Evolutionary conservation across 1,140 invertebrate genomes (phyloP).

Genomic region (Tetragonula clypearis): DNA sequence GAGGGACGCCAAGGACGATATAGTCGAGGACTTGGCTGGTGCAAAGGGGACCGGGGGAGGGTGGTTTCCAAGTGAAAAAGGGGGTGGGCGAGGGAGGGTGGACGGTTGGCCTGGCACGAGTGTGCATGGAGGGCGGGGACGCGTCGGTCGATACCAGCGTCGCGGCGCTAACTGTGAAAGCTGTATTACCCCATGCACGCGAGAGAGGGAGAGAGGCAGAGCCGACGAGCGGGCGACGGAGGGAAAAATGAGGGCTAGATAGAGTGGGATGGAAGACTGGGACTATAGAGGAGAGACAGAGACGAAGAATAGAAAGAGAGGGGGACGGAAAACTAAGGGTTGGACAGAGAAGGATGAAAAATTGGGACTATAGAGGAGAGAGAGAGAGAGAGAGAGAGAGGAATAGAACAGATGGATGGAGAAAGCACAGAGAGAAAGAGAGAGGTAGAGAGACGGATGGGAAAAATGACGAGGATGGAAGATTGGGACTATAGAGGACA

Average conservation of each 20-base stretch:
- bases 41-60: background rate
- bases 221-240: too few species aligned
- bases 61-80: conserved; percentile 32
- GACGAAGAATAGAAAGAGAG: too few species aligned
- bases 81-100: background rate
- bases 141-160: conserved; percentile 72
- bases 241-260: too few species aligned
- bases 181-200: conserved; percentile 59
- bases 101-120: conserved; percentile 30
- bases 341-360: too few species aligned
- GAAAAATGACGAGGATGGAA: conserved; percentile 40
- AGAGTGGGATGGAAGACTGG: too few species aligned
- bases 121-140: background rate
- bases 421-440: conserved; percentile 20
- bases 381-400: conserved; percentile 9
- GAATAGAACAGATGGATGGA: background rate
- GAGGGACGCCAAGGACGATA: background rate
- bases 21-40: background rate
- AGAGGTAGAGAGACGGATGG: conserved; percentile 25
- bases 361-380: background rate
- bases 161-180: conserved; percentile 70
- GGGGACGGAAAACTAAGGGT: too few species aligned
- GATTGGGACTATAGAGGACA: background rate
- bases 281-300: too few species aligned
- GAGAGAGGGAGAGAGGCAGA: conserved; percentile 15